phyloP scores from a whole-genome alignment of 2,888 invertebrate genomes.

The Dryomyza anilis region DNA sequence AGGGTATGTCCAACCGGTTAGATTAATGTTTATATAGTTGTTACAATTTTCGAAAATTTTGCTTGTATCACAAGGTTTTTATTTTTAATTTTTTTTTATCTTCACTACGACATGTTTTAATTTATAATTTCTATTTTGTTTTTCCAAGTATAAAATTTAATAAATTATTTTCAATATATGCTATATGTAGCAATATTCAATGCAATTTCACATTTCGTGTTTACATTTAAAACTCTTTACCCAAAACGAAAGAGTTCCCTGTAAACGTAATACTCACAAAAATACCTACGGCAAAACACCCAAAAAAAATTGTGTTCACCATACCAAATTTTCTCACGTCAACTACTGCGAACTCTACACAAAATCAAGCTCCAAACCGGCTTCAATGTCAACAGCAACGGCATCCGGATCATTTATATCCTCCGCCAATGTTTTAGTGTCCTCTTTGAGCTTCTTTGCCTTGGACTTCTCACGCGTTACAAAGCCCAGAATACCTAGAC shows the following conservation, averaged over 20 bases:
- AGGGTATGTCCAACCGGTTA: too few relatives aligned
- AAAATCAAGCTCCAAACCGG: conserved; percentile 58
- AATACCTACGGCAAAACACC: conserved; percentile 7
- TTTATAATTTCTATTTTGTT: conserved; percentile 3
- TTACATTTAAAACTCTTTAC: background rate
- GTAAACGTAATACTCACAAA: conserved; percentile 9
- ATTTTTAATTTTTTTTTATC: conserved; percentile 8
- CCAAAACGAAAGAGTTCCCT: conserved; percentile 8
- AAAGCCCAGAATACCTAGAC: conserved; percentile 51
- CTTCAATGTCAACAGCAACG: conserved; percentile 58
- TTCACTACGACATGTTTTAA: background rate
- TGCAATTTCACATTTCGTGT: background rate
- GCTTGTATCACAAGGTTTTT: conserved; percentile 31
- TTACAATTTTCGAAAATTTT: conserved; percentile 4
- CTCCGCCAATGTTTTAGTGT: conserved; percentile 20
- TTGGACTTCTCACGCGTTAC: conserved; percentile 57
- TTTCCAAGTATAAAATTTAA: conserved; percentile 30
- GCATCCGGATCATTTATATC: conserved; percentile 45
- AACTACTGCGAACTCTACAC: conserved; percentile 43
- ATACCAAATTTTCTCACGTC: background rate
- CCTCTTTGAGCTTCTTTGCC: conserved; percentile 47
- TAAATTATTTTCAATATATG: conserved; percentile 41
- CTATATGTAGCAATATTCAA: background rate
- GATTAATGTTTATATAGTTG: too few relatives aligned
- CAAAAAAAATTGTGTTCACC: conserved; percentile 13